Conservation (phyloP, 2,113 vertebrate species). For the Zootoca vivipara region DNA sequence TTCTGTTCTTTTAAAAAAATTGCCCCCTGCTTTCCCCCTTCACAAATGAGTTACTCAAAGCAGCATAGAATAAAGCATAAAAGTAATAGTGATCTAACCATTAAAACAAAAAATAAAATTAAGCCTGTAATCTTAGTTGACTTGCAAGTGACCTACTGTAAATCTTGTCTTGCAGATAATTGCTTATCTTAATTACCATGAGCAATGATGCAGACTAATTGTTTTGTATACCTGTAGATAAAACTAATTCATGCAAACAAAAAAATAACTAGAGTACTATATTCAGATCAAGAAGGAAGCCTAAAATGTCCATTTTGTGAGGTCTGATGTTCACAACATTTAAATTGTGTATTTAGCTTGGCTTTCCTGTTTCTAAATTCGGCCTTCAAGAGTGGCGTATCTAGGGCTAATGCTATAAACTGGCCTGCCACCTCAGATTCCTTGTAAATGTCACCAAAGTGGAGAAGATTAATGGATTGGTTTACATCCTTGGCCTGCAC, state of each 20-base stretch:
- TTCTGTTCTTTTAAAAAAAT: no score
- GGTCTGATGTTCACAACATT: not conserved
- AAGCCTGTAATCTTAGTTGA: not conserved
- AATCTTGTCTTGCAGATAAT: not conserved
- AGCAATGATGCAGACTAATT: not conserved
- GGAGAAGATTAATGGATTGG: conserved; percentile 8
- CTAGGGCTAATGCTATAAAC: not conserved
- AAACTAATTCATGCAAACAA: not conserved
- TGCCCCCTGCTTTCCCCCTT: no score
- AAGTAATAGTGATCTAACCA: no score
- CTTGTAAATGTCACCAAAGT: conserved; percentile 20
- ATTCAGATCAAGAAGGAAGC: not conserved
- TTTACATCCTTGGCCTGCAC: not conserved
- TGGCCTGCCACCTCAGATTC: not conserved
- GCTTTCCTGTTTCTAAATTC: not conserved
- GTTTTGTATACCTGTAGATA: not conserved
- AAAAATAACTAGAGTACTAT: not conserved
- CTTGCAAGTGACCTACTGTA: not conserved
- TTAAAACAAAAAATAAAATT: not conserved
- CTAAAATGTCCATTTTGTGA: not conserved
- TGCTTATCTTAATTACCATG: not conserved
- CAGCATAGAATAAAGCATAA: no score
- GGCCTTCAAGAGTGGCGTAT: rapidly evolving
- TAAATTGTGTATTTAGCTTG: not conserved
- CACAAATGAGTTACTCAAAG: no score